Evolutionary conservation across 2,797 vertebrate genomes (phyloP), one percentile per base, ranked within the genome.

Genomic region (Rhinatrema bivittatum): DNA sequence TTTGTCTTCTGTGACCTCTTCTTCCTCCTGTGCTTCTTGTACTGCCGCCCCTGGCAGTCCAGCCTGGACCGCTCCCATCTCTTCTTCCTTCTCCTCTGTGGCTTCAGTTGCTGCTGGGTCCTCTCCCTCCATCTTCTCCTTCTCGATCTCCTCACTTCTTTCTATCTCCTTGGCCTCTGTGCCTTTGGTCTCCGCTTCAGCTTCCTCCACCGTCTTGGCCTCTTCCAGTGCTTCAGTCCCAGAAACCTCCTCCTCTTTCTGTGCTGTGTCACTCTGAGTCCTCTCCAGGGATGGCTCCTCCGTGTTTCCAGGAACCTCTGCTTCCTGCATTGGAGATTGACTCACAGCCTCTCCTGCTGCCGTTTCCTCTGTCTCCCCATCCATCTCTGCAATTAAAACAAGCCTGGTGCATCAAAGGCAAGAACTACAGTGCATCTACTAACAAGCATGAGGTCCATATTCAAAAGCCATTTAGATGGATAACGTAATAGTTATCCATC

Each of bases 311-410:
- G 16, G 7, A 16, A 14, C 20, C 11, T 8, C 7, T 22, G 25
- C 20, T 10, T 35, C 36, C 5, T 16, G n/a, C n/a, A n/a, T n/a
- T n/a, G n/a, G n/a, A n/a, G n/a, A n/a, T 25, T 12, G 25, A 13
- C 10, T 11, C 29, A 1, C 7, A 9, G 1, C 12, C 33, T 8
- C 3, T 29, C 6, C 32, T 28, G n/a, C n/a, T 9, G 19, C 7
- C 7, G n/a, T 41, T 24, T 36, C 39, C 23, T 3, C 46, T 20
- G 54, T 45, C 30, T 59, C 43, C 22, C 5, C 39, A 9, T 62
- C 62, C 58, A 70, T 63, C 14, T 56, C 68, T 70, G 36, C 19
- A 45, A 57, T 44, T 40, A 53, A 20, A 42, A n/a, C n/a, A n/a
- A n/a, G n/a, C n/a, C n/a, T n/a, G n/a, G n/a, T n/a, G n/a, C n/a